Percentiles rank a stretch among this genome's conserved stretches.
Evolutionary conservation across 2,888 invertebrate genomes (phyloP).

Genomic region (Dasysyrphus albostriatus): DNA sequence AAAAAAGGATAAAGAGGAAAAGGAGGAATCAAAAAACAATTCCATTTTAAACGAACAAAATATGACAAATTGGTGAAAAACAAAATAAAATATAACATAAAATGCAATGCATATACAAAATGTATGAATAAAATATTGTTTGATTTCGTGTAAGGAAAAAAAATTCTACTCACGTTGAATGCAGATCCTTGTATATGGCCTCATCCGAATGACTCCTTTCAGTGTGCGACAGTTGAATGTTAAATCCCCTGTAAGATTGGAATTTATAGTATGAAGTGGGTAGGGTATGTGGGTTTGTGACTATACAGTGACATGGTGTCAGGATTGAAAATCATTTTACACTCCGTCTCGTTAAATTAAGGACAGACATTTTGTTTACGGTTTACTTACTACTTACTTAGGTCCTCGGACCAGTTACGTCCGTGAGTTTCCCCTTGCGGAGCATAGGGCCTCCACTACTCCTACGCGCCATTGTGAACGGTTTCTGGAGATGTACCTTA

Average conservation of each 20-base stretch:
- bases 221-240: slow-evolving; percentile 86
- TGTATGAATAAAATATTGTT: background rate
- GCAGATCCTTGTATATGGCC: slow-evolving; percentile 93
- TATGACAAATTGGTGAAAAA: slow-evolving; percentile 40
- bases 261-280: background rate
- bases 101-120: slow-evolving; percentile 16
- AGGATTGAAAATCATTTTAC: slow-evolving; percentile 16
- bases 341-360: background rate
- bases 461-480: no score
- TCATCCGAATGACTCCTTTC: slow-evolving; percentile 91
- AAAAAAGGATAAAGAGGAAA: background rate
- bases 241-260: slow-evolving; percentile 89
- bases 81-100: background rate
- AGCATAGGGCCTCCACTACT: no score
- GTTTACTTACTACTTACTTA: no score
- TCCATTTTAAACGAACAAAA: slow-evolving; percentile 29
- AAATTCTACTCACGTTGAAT: slow-evolving; percentile 88
- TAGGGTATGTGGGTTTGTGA: background rate
- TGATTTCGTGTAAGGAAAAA: slow-evolving; percentile 8
- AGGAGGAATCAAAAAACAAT: slow-evolving; percentile 35
- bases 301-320: background rate
- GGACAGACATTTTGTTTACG: no score
- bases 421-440: no score
- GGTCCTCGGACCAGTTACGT: no score
- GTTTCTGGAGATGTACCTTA: no score